A percentile compares a stretch with the other conserved stretches of the same genome.
phyloP scores from a whole-genome alignment of 2,888 invertebrate species.

The Neoascia interrupta region DNA sequence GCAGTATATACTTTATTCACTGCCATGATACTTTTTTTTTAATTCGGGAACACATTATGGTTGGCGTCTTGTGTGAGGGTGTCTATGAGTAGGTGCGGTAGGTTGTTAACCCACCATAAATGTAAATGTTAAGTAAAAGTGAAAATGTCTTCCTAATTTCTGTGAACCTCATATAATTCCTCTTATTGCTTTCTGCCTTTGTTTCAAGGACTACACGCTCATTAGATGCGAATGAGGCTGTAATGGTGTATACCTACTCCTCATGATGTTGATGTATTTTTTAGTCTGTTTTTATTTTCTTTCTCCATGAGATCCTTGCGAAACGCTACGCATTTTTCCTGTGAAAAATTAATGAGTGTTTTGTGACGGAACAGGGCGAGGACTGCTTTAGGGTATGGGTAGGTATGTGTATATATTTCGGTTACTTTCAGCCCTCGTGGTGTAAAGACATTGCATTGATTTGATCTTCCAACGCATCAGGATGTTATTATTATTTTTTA shows the following conservation, averaged over 20 bases:
- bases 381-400: not conserved
- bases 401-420: no score
- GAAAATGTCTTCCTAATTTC: constrained; percentile 50
- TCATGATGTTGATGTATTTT: no score
- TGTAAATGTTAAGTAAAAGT: constrained; percentile 42
- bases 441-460: constrained; percentile 60
- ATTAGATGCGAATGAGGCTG: constrained; percentile 25
- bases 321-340: constrained; percentile 29
- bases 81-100: not conserved
- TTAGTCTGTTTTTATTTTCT: not conserved
- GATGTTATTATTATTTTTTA: constrained; percentile 66
- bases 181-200: constrained; percentile 15
- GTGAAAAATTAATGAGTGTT: constrained; percentile 43
- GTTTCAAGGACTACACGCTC: constrained; percentile 46
- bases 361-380: not conserved
- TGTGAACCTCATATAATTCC: constrained; percentile 27
- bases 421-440: no score
- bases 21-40: constrained; percentile 19
- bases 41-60: no score
- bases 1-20: not conserved
- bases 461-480: constrained; percentile 55
- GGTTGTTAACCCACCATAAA: constrained; percentile 2
- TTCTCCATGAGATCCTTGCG: not conserved
- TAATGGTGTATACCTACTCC: constrained; percentile 2
- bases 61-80: not conserved